phyloP scores from a whole-genome alignment of 2,797 vertebrate species.

The Pangasius macronema region DNA sequence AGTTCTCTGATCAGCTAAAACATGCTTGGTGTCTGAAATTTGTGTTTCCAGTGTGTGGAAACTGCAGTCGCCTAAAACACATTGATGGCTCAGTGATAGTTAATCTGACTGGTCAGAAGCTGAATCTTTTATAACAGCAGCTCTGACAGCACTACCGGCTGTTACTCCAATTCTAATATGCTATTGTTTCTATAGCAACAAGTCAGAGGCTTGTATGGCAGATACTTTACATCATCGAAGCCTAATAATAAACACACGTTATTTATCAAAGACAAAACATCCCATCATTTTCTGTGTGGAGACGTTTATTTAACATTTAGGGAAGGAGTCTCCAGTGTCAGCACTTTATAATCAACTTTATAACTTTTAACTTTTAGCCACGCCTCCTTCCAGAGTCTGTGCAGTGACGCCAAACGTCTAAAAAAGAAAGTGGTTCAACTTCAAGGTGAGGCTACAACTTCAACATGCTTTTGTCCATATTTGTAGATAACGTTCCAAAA shows the following conservation, averaged over 20 bases:
- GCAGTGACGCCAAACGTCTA: neutral
- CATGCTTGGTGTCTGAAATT: neutral
- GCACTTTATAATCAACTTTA: neutral
- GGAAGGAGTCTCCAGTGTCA: neutral
- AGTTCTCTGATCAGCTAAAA: neutral
- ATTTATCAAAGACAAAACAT: neutral
- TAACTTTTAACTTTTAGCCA: neutral
- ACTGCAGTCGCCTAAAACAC: neutral
- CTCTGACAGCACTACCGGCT: neutral
- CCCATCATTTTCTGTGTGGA: neutral
- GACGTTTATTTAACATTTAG: neutral
- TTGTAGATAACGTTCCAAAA: neutral
- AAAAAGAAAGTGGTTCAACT: neutral
- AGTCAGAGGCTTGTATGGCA: neutral
- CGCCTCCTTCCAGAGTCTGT: neutral
- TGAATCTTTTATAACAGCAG: neutral
- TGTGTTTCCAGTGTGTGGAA: neutral
- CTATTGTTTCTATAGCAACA: conserved; percentile 1
- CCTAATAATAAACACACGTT: neutral
- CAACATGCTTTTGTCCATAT: neutral
- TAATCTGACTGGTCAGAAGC: neutral
- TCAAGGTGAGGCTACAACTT: neutral
- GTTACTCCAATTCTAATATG: neutral
- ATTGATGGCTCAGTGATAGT: neutral
- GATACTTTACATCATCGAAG: neutral